A percentile compares a stretch with the other conserved stretches of the same genome.
These are phyloP conservation scores for Drosophila cracens DNA, from an alignment of 2,888 invertebrate species.

Conservation along the genomic window DNA sequence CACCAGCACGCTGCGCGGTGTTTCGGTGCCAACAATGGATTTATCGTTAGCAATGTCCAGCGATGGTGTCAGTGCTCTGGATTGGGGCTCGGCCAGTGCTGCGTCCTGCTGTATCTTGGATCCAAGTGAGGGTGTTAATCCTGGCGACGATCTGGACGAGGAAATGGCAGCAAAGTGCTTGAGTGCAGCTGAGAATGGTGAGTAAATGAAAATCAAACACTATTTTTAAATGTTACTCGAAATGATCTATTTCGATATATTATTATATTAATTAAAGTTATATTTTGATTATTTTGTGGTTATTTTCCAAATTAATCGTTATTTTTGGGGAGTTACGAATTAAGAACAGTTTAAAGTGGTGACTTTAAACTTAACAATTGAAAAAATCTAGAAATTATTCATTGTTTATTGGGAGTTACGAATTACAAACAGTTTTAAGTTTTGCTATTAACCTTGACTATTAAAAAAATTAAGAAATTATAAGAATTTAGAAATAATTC, in stretches of 20 bases:
- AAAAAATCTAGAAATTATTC: background rate
- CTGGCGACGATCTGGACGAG: slow-evolving; percentile 82
- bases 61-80: slow-evolving; percentile 67
- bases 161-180: slow-evolving; percentile 80
- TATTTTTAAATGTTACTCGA: background rate
- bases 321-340: background rate
- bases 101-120: slow-evolving; percentile 62
- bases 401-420: background rate
- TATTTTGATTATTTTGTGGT: background rate
- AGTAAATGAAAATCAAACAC: slow-evolving; percentile 49
- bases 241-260: background rate
- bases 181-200: slow-evolving; percentile 82
- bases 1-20: slow-evolving; percentile 64
- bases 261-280: background rate
- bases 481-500: background rate
- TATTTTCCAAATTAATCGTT: background rate
- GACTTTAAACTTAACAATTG: background rate
- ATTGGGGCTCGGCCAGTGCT: slow-evolving; percentile 68
- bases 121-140: slow-evolving; percentile 58
- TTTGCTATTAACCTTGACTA: background rate
- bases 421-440: background rate
- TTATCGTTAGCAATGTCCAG: slow-evolving; percentile 68
- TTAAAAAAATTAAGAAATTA: background rate
- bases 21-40: slow-evolving; percentile 77
- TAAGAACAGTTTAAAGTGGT: background rate